Base-by-base conservation (phyloP, 2,797 vertebrate genomes). In the Propithecus perrieri region DNA sequence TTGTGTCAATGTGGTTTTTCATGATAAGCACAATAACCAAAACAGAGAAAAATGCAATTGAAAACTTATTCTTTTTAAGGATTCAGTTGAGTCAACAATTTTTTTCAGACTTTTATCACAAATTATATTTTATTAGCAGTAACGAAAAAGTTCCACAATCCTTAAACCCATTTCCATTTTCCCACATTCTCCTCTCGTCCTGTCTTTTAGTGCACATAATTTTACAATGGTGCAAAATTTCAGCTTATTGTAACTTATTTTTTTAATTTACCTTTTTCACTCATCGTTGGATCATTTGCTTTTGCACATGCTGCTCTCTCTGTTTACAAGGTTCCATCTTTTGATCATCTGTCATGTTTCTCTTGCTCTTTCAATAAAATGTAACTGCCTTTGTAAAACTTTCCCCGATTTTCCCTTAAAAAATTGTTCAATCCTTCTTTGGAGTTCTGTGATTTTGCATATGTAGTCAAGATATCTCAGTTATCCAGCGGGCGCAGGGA, bases 31-130 rank as follows among this genome's bases (percentile, higher is more conserved):
- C 48, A 87, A 69, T 72, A 89, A 85, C 28, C 57, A 63, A 97
- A 95, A 87, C 3, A 85, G 78, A 79, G n/a, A 85, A 88, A 89
- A 67, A 33, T 78, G 28, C 55, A 71, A 67, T 10, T 65, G 78
- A 96, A 96, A 96, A 63, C 50, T 33, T 59, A 59, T 43, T 93
- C 50, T 74, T 92, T 43, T 83, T 26, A 96, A 97, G 43, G 91
- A 86, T 93, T 89, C 38, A 96, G 79, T 72, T 90, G 61, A 78
- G n/a, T 38, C 30, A 79, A 92, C 28, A 69, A 95, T 81, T 89
- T 85, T 86, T 38, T 92, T 92, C 15, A 69, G 35, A 92, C 6
- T 81, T 72, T 92, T 92, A 79, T 26, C 48, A 91, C 38, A 69
- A 61, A 92, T 90, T 65, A 28, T 87, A n/a, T 79, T 92, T 95